Evolutionary conservation across 2,888 invertebrate species (phyloP), one percentile per base, ranked within the genome.

Genomic region (Rhagonycha fulva): DNA sequence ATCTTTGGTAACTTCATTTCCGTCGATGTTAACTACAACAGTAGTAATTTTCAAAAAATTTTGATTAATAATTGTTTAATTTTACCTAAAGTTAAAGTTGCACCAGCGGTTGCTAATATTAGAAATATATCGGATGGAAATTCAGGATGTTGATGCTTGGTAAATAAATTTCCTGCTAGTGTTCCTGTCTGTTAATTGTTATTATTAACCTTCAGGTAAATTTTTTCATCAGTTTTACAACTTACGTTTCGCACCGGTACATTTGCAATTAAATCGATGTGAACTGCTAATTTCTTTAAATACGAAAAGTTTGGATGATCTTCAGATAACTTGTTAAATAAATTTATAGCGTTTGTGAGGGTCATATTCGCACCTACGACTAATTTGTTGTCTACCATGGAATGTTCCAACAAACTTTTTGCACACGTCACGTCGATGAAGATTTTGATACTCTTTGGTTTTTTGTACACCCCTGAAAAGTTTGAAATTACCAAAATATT

Each of bases 41-140:
- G 28, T 19, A 19, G 2, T 19, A 1, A 23, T 63, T 62, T 60
- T 69, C 2, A 1, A 14, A 62, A 70, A 68, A 12, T 9, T 47
- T n/a, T 3, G 12, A 9, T 19, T 19, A 9, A 0, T n/a, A 19
- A 60, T 60, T 47, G 7, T 19, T 47, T 14, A 68, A 28, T n/a
- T 66, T 72, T 80, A 85, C 84, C 80, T 76, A 85, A 83, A 5
- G 82, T 80, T 87, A 92, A 82, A 28, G 87, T 84, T 0, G 92
- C 92, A 60, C 90, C 90, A 11, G 91, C 90, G 1, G 92, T 91
- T 85, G 90, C 91, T n/a, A 94, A 82, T 7, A 93, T 87, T 3
- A 94, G 83, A 81, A 92, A 94, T 11, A 95, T 83, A 84, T 95
- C 95, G 0, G 95, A 95, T 0, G 92, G 93, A 83, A 95, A 95